These are phyloP conservation scores for Drosophila melanosoma DNA, from an alignment of 2,888 invertebrate species.

Conservation along the genomic window DNA sequence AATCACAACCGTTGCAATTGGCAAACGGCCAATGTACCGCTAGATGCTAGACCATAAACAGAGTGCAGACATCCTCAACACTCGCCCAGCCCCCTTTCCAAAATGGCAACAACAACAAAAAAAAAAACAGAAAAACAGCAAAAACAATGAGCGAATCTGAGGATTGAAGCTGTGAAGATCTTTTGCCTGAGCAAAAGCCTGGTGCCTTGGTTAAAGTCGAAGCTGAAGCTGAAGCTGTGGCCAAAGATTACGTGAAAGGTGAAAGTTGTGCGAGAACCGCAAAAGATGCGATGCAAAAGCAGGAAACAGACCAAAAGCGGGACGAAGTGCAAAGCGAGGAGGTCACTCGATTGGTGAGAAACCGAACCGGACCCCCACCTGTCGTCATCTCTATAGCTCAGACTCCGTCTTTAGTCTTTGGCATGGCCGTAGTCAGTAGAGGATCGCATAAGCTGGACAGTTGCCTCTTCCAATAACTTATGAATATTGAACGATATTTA, in stretches of 20 bases:
- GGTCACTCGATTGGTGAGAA: slow-evolving; percentile 48
- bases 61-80: slow-evolving; percentile 35
- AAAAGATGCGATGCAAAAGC: slow-evolving; percentile 51
- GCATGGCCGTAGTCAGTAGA: not conserved
- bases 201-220: slow-evolving; percentile 21
- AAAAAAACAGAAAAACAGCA: slow-evolving; percentile 52
- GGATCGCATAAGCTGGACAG: not conserved
- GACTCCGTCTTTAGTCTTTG: not conserved
- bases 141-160: slow-evolving; percentile 69
- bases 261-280: slow-evolving; percentile 83
- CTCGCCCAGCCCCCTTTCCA: not conserved
- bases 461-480: not conserved
- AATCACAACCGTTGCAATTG: slow-evolving; percentile 47
- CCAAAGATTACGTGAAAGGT: slow-evolving; percentile 84
- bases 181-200: slow-evolving; percentile 29
- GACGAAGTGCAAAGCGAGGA: not conserved
- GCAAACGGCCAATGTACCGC: slow-evolving; percentile 71
- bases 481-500: not conserved
- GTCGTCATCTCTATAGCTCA: slow-evolving; percentile 29
- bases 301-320: slow-evolving; percentile 42
- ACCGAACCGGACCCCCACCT: slow-evolving; percentile 58
- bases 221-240: slow-evolving; percentile 31
- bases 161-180: slow-evolving; percentile 2
- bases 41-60: slow-evolving; percentile 71
- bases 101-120: slow-evolving; percentile 42